Evolutionary conservation across 2,888 invertebrate genomes (phyloP), one percentile per base, ranked within the genome.

Genomic region (Drosophila multiciliata): DNA sequence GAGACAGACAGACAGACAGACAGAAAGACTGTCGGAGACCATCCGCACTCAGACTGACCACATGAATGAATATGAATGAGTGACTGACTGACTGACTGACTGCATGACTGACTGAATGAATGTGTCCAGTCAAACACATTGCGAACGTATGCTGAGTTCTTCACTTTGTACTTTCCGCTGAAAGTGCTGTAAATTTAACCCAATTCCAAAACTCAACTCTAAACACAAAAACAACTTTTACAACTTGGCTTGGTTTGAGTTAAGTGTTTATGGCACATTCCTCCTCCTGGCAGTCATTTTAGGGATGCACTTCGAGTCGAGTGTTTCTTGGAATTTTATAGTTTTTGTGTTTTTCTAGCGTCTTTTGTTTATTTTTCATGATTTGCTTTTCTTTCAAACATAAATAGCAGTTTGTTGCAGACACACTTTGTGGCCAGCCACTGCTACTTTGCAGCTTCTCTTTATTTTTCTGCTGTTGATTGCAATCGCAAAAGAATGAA

Each of bases 251-350:
- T 45, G 38, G 12, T 26, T 76, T 76, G 26, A n/a, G 42, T 54
- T 40, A 60, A 80, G 83, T 85, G 78, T 82, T 83, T 73, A 68
- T 64, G 55, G 75, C 66, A 33, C 66, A 79, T 79, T 68, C 68
- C 68, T 68, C 68, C 68, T 65, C 58, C 73, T 60, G 52, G 17
- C n/a, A 49, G 62, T 58, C 75, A 54, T 68, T 75, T 70, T n/a
- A 74, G 75, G 79, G 78, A 78, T 69, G 49, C 65, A 57, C 17
- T 54, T 57, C 53, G 2, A 80, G 71, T 87, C 74, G 77, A 87
- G 87, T 89, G 74, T 52, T 87, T 89, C 87, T 73, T 29, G 76
- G 89, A 87, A 87, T 78, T 78, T 73, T 80, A 62, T 38, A 63
- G 66, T 72, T 71, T 75, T 75, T 75, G 64, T 71, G 66, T 69